Evolutionary conservation across 2,888 invertebrate species (phyloP), one percentile per base, ranked within the genome.

Genomic region (Chalcis sispes): DNA sequence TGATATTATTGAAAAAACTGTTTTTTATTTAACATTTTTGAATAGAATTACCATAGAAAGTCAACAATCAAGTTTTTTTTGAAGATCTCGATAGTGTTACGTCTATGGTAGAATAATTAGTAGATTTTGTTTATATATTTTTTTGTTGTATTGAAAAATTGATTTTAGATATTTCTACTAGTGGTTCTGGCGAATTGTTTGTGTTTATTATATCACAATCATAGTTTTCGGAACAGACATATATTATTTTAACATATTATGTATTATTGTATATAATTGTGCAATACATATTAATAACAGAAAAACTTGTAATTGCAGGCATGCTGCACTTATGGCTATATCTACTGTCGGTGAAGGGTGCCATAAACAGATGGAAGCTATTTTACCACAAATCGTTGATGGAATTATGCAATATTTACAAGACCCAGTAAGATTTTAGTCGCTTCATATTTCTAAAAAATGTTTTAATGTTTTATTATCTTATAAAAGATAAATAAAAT

Each of bases 341-440:
- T 99, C 98, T 5, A 97, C 98, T 0, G 96, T 98, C 76, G 99
- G 99, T 3, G 99, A 99, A 90, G 99, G 99, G 25, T 99, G 99
- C 87, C 97, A 98, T 87, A 96, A 98, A 87, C 97, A 98, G 89
- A 99, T 99, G 99, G 98, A 98, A 89, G 91, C 92, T 67, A 94
- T 98, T 91, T 91, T 99, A n/a, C 94, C 94, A 72, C 95, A 96
- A 89, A 95, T 99, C 46, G 95, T 99, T 90, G 93, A 95, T 52
- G 97, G 96, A 48, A 95, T 99, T 48, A 91, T 98, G 77, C 95
- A 94, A 82, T 97, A 94, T 89, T 91, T 97, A 25, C 92, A 93
- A 81, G 98, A 98, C 89, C 93, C 94, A 65, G 95, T 95, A 89
- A 91, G 92, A 56, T 56, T 64, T 36, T 42, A 46, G 52, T 56